A percentile compares a stretch with the other conserved stretches of the same genome.
Evolutionary conservation across 2,888 invertebrate genomes (phyloP).

Genomic region (Fragum fragum): DNA sequence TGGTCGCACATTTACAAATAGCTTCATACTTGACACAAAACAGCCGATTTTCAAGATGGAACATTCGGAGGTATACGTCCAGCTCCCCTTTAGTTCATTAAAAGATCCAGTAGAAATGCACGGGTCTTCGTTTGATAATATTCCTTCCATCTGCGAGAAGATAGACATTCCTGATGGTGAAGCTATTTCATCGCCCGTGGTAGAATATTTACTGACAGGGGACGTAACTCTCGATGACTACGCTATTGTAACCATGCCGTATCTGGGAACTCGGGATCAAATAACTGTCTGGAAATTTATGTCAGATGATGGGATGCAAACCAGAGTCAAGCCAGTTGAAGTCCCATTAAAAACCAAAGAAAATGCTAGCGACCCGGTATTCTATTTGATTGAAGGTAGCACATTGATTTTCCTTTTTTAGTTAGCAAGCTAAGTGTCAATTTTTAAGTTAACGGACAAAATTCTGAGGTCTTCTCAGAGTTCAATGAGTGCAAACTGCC

Average conservation of each 20-base stretch:
- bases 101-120: constrained; percentile 39
- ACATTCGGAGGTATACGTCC: constrained; percentile 44
- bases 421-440: too few species aligned
- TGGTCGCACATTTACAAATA: constrained; percentile 36
- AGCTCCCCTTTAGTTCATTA: constrained; percentile 31
- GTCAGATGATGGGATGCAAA: constrained; percentile 43
- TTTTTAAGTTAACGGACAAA: too few species aligned
- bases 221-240: constrained; percentile 13
- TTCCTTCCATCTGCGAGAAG: constrained; percentile 33
- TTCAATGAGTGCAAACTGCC: too few species aligned
- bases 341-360: constrained; percentile 36
- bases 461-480: too few species aligned
- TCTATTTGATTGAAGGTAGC: constrained; percentile 44
- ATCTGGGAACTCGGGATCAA: constrained; percentile 23
- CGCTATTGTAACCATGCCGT: constrained; percentile 46
- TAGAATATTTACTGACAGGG: constrained; percentile 45
- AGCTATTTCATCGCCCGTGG: constrained; percentile 41
- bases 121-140: constrained; percentile 34
- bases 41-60: constrained; percentile 39
- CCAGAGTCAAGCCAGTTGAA: constrained; percentile 17
- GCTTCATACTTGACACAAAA: constrained; percentile 3
- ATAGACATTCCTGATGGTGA: constrained; percentile 29
- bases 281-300: constrained; percentile 48
- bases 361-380: constrained; percentile 34
- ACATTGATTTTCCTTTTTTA: too few species aligned